Evolutionary conservation across 2,797 vertebrate species (phyloP), one percentile per base, ranked within the genome.

Genomic region (Galagoides demidoff): DNA sequence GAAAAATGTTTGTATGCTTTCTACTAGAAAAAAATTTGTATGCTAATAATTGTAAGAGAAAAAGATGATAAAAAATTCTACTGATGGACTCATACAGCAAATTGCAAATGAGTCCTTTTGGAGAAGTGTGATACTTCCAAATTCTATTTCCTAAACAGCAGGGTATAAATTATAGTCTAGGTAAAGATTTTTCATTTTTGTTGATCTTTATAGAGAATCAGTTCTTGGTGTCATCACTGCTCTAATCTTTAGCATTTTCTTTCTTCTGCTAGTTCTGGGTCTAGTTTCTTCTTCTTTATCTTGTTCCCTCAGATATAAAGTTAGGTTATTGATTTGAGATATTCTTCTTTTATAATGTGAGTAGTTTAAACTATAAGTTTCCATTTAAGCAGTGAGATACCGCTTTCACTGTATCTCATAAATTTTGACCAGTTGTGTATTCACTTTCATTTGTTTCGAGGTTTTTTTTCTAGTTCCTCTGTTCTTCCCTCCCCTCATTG

Each of bases 1-100:
- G 59, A n/a, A 84, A 94, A 86, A 71, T 29, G 34, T 57, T 89
- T 66, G n/a, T n/a, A n/a, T n/a, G n/a, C n/a, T n/a, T n/a, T n/a
- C n/a, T n/a, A n/a, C n/a, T n/a, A n/a, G n/a, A n/a, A n/a, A n/a
- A n/a, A 85, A 68, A 74, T 23, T 29, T 81, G 22, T 66, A 59
- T 68, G 45, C 25, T 55, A 85, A 31, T 29, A 89, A 31, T n/a
- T 66, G 0, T 73, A 79, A 55, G n/a, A 74, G 12, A 64, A 78
- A 78, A 73, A 78, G 25, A 29, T 39, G 13, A 86, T 70, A 70
- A 83, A 61, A 6, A 61, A 63, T 64, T 61, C n/a, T 57, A 22
- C 25, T n/a, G 43, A 10, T 55, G 17, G 23, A 86, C 34, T 70
- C 6, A 84, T 13, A 31, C 14, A 89, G n/a, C 2, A 68, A 89